Evolutionary conservation across 2,888 invertebrate genomes (phyloP), one percentile per base, ranked within the genome.

Genomic region (Drosophila longiperda): DNA sequence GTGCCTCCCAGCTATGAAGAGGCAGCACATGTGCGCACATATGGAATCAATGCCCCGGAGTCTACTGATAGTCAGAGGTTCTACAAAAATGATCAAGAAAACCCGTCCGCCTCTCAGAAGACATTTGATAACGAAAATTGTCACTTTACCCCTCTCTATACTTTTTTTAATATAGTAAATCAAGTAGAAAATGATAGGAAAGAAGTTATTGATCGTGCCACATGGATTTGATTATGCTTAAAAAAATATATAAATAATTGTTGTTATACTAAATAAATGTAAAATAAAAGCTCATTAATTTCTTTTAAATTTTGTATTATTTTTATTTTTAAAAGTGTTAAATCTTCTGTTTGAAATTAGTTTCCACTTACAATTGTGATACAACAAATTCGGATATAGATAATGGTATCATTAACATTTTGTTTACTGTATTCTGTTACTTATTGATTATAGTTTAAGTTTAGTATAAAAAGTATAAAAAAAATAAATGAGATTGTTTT

Each of bases 1-100:
- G 93, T 87, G 7, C 91, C 92, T 15, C 93, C 93, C 0, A 84
- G 85, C 4, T 93, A 92, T 70, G 90, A 87, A 71, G 89, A 90
- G 58, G 92, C 92, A 3, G 32, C 85, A 4, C 89, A 92, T 86
- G 83, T 92, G 58, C 73, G 81, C 0, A 57, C 78, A 8, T 52
- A 33, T 12, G 26, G 48, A 3, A 8, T 32, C 0, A 74, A 66
- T 8, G 11, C 40, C 3, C 20, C 15, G 0, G 82, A 81, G 26
- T 7, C 85, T 7, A 17, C 36, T 6, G 6, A 45, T 45, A 1
- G 64, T 65, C 65, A 70, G 75, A 53, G 80, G 58, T 4, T 75
- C 36, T 63, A 80, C 32, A 80, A 66, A 4, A 78, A 71, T 9
- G 70, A 67, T 5, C 48, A 52, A 23, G 68, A 58, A 3, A 57